Base-by-base conservation (phyloP, 2,113 vertebrate genomes). In the Craseonycteris thonglongyai region DNA sequence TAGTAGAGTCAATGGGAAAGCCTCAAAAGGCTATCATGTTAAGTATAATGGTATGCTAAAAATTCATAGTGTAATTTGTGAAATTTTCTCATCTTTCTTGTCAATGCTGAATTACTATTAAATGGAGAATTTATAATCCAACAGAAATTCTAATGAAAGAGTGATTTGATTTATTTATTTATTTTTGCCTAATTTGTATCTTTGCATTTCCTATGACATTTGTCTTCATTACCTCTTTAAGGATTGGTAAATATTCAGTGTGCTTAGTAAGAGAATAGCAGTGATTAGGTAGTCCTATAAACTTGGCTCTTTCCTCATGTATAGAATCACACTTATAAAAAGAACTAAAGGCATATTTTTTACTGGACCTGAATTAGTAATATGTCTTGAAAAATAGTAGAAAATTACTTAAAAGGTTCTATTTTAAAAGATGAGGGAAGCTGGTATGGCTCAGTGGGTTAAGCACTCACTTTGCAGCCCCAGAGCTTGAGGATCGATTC, bases 171-270 rank as follows among this genome's bases (percentile, higher is more conserved):
- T 78, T n/a, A n/a, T n/a, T n/a, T n/a, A n/a, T n/a, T n/a, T n/a
- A n/a, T 90, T 93, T 49, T 93, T 91, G 3, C 47, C 40, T 87
- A 51, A 92, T 89, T 71, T 91, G 51, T 7, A 9, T 47, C 26
- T 78, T 89, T 75, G 49, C 15, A 80, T 89, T 87, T 94, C 78
- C 56, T 95, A 86, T 90, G 21, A 68, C 90, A 72, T 80, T 72
- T 47, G 49, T 82, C 35, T 91, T 92, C 26, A 69, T 69, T 91
- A 54, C 22, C 10, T 87, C 58, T 92, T 49, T 88, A 93, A 82
- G 30, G 93, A 86, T 78, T 76, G 95, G 61, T 81, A 86, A 76
- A 54, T 91, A 85, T 10, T 82, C 33, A 80, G 0, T 91, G 16
- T 95, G 19, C 21, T 19, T 83, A 81, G 75, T 45, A 83, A 89